Evolutionary conservation across 2,113 vertebrate species (phyloP).

Genomic region (Poeciliopsis prolifica): DNA sequence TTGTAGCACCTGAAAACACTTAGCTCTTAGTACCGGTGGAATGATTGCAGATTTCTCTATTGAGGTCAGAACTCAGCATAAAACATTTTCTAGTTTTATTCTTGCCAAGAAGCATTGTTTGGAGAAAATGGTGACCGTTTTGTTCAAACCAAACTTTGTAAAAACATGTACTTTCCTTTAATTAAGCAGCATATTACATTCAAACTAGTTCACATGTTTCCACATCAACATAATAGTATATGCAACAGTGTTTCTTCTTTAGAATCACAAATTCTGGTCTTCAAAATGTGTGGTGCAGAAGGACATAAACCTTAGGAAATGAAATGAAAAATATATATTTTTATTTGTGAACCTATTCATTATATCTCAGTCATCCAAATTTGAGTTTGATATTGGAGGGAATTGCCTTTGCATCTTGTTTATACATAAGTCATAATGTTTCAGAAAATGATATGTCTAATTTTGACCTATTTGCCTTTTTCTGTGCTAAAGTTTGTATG

Average conservation of each 20-base stretch:
- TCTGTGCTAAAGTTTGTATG: not conserved
- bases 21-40: conserved; percentile 41
- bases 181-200: too few species aligned
- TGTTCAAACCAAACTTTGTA: not conserved
- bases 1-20: conserved; percentile 67
- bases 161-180: not conserved
- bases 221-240: not conserved
- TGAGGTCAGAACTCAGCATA: conserved; percentile 60
- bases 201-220: too few species aligned
- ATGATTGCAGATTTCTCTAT: conserved; percentile 62
- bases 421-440: too few species aligned
- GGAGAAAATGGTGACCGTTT: conserved; percentile 15
- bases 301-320: too few species aligned
- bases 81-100: conserved; percentile 43
- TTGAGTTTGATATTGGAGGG: not conserved
- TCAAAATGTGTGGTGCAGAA: not conserved
- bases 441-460: too few species aligned
- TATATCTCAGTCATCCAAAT: not conserved
- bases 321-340: too few species aligned
- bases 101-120: conserved; percentile 29
- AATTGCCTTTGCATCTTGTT: too few species aligned
- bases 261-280: not conserved
- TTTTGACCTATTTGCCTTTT: too few species aligned
- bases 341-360: not conserved
- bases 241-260: not conserved